These are phyloP conservation scores for Gambusia holbrooki DNA, from an alignment of 2,113 vertebrate genomes.

Conservation along the genomic window DNA sequence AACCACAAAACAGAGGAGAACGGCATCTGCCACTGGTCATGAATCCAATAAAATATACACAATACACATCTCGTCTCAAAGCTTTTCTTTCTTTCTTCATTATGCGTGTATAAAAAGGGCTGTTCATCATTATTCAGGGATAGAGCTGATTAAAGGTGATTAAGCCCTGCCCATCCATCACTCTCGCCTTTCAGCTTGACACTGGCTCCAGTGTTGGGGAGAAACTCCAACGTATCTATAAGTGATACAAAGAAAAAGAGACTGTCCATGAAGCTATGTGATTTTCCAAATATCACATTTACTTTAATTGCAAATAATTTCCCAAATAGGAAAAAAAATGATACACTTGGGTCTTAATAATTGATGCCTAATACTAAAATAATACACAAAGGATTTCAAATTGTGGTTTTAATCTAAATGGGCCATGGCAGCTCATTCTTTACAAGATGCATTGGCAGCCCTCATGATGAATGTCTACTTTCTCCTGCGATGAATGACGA, in stretches of 20 bases:
- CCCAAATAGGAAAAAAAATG: constrained; percentile 51
- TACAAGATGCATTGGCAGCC: constrained; percentile 44
- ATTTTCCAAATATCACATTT: constrained; percentile 48
- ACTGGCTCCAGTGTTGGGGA: constrained; percentile 55
- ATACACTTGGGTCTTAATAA: constrained; percentile 50
- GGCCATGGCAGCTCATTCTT: constrained; percentile 62
- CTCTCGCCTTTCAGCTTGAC: constrained; percentile 74
- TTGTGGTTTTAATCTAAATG: constrained; percentile 56
- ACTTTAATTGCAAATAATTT: constrained; percentile 62
- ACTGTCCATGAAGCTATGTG: constrained; percentile 31
- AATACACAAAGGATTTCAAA: constrained; percentile 55
- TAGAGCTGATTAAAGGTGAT: constrained; percentile 80
- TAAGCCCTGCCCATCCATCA: constrained; percentile 79
- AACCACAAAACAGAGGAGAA: constrained; percentile 29
- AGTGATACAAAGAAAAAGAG: constrained; percentile 16
- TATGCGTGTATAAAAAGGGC: constrained; percentile 59
- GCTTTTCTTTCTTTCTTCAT: constrained; percentile 46
- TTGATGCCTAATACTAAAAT: constrained; percentile 45
- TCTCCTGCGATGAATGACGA: constrained; percentile 60
- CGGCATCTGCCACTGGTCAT: constrained; percentile 67
- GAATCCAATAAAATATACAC: constrained; percentile 58
- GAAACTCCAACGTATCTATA: constrained; percentile 35
- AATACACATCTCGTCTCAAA: constrained; percentile 57
- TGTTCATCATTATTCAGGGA: constrained; percentile 79
- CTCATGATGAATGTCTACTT: constrained; percentile 64